Base-by-base conservation (phyloP, 2,113 vertebrate species). In the Saimiri boliviensis region DNA sequence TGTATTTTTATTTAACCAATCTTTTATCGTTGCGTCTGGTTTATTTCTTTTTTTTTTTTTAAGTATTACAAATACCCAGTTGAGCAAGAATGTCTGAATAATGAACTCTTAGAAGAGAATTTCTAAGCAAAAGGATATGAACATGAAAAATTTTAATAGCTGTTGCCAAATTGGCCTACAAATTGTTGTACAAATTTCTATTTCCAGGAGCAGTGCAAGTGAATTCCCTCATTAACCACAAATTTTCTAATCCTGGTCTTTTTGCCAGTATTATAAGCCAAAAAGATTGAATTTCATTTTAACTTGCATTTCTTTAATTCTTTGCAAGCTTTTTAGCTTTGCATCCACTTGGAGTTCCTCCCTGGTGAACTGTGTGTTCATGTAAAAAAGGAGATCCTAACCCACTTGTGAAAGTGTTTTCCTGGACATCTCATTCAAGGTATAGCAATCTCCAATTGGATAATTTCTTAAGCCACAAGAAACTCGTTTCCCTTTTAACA, bases 1-100 rank as follows among this genome's bases (percentile, higher is more conserved):
- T 87, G 17, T 76, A 54, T 95, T 74, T 94, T 81, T 63, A 84
- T 94, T 93, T 79, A 91, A 27, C 35, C 37, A 85, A 16, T 84
- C n/a, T 8, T 17, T 85, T 94, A 71, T 42, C 25, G 2, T 73
- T 47, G 80, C 37, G 73, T 89, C 71, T 42, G 35, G 37, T 89
- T 94, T 95, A 21, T 71, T 94, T 89, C 68, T 21, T 40, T 30
- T 68, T 95, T 92, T 94, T 93, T 70, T 95, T 92, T 94, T 93
- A 60, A 90, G 30, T 73, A n/a, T 92, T 94, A 88, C 5, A 70
- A 49, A 63, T 82, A 73, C 71, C 42, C n/a, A 63, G 3, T 17
- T 80, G 45, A 89, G 42, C 66, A 89, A 86, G 37, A 4, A 14
- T 93, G 91, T 95, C 73, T 95, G 79, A 86, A 91, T 56, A 96